phyloP scores from a whole-genome alignment of 2,113 vertebrate genomes.

The Platichthys stellatus region DNA sequence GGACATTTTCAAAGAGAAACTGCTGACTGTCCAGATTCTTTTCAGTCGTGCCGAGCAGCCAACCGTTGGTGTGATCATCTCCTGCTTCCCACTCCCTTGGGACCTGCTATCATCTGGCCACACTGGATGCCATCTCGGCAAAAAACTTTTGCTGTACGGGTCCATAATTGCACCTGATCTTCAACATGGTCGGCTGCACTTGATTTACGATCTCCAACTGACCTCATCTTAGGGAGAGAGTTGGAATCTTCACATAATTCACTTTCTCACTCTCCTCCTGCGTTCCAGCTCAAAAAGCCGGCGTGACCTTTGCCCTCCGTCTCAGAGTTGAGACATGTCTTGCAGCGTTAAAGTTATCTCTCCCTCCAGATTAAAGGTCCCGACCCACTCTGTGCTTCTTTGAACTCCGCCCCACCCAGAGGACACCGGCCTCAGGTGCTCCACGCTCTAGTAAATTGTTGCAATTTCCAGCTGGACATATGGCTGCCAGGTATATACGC shows the following conservation, averaged over 20 bases:
- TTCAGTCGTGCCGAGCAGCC: constrained; percentile 71
- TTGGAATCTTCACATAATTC: background rate
- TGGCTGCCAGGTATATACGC: constrained; percentile 19
- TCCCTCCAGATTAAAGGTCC: constrained; percentile 56
- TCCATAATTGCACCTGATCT: background rate
- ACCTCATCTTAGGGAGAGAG: constrained; percentile 4
- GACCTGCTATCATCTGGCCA: constrained; percentile 49
- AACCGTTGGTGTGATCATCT: constrained; percentile 73
- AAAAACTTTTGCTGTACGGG: constrained; percentile 20
- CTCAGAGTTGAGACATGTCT: constrained; percentile 48
- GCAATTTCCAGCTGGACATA: constrained; percentile 33
- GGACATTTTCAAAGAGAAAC: constrained; percentile 80
- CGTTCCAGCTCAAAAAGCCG: constrained; percentile 41
- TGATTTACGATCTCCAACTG: constrained; percentile 3
- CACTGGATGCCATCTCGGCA: constrained; percentile 32
- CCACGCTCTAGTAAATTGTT: constrained; percentile 6
- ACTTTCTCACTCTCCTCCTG: constrained; percentile 28
- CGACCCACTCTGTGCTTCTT: constrained; percentile 30
- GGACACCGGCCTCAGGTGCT: constrained; percentile 9
- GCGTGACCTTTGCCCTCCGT: constrained; percentile 45
- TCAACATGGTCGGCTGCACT: constrained; percentile 22
- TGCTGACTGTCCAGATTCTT: constrained; percentile 83
- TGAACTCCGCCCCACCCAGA: constrained; percentile 41
- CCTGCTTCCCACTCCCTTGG: constrained; percentile 75
- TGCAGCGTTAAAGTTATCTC: constrained; percentile 41